Percentiles rank a stretch among this genome's conserved stretches.
Conservation (phyloP, 2,888 invertebrate genomes). For the Dolomedes plantarius region DNA sequence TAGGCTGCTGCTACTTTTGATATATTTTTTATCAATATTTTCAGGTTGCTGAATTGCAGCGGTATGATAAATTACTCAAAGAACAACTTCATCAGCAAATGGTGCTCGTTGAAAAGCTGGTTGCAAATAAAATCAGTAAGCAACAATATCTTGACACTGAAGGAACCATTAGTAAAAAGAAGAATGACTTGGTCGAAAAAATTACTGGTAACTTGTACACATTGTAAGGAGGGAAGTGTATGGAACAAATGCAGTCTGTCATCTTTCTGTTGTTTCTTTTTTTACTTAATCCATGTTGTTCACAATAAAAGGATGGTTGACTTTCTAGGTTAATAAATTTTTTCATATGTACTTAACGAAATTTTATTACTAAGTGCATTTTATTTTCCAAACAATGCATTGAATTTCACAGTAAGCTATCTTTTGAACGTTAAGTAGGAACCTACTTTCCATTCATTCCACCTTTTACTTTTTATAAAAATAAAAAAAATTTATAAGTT, state of each 20-base stretch:
- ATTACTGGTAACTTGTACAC: slow-evolving; percentile 33
- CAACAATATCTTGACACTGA: slow-evolving; percentile 81
- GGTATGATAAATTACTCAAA: slow-evolving; percentile 78
- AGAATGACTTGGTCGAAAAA: slow-evolving; percentile 79
- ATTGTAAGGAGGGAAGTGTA: slow-evolving; percentile 32
- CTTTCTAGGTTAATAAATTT: neutral
- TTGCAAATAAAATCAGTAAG: slow-evolving; percentile 81
- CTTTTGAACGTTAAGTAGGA: too few species aligned
- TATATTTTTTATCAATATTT: too few species aligned
- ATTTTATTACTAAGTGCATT: too few species aligned
- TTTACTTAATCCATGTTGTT: slow-evolving; percentile 68
- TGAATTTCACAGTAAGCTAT: too few species aligned
- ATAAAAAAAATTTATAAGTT: too few species aligned
- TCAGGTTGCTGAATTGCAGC: slow-evolving; percentile 80
- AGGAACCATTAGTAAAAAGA: slow-evolving; percentile 79
- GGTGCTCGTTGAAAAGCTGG: slow-evolving; percentile 81
- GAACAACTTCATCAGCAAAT: slow-evolving; percentile 78
- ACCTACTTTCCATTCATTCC: too few species aligned
- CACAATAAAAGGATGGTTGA: neutral
- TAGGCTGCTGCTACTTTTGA: too few species aligned
- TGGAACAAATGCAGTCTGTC: slow-evolving; percentile 20
- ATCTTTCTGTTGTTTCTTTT: slow-evolving; percentile 37
- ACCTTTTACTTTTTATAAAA: too few species aligned
- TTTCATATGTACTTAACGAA: too few species aligned
- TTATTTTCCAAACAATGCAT: too few species aligned